These are phyloP conservation scores for Masnerella sp. DNA, from an alignment of 2,888 invertebrate genomes.

Conservation along the genomic window DNA sequence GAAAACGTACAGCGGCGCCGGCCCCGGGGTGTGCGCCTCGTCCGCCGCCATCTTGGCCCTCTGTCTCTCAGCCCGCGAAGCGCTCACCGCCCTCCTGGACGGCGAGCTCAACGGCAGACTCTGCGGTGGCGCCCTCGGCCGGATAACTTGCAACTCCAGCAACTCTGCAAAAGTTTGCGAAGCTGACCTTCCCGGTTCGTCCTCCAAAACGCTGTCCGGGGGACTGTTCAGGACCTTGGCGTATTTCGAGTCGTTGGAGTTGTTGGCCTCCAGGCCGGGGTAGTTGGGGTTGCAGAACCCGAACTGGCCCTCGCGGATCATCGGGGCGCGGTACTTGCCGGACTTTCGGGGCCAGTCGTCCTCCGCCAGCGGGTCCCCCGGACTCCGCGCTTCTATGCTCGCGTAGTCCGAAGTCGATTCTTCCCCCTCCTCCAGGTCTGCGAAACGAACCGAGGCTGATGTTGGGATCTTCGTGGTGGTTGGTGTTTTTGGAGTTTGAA, in stretches of 20 bases:
- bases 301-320: constrained; percentile 79
- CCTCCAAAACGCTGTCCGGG: constrained; percentile 83
- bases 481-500: constrained; percentile 76
- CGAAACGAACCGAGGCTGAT: constrained; percentile 81
- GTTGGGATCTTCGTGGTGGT: constrained; percentile 78
- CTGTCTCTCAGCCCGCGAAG: constrained; percentile 79
- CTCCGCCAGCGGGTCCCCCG: constrained; percentile 75
- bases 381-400: constrained; percentile 82
- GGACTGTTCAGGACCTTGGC: constrained; percentile 80
- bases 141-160: constrained; percentile 74
- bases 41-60: constrained; percentile 73
- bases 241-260: constrained; percentile 74
- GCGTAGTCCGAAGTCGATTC: constrained; percentile 88
- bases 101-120: constrained; percentile 78
- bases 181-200: constrained; percentile 76
- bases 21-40: constrained; percentile 76
- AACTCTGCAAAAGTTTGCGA: constrained; percentile 73
- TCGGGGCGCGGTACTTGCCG: constrained; percentile 63
- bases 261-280: constrained; percentile 81
- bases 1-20: constrained; percentile 82
- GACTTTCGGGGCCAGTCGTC: constrained; percentile 72
- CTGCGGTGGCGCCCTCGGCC: constrained; percentile 77
- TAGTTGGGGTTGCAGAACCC: constrained; percentile 89
- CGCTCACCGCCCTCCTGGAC: constrained; percentile 80
- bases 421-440: constrained; percentile 79